Evolutionary conservation across 2,888 invertebrate genomes (phyloP).

Genomic region (Platycheirus albimanus): DNA sequence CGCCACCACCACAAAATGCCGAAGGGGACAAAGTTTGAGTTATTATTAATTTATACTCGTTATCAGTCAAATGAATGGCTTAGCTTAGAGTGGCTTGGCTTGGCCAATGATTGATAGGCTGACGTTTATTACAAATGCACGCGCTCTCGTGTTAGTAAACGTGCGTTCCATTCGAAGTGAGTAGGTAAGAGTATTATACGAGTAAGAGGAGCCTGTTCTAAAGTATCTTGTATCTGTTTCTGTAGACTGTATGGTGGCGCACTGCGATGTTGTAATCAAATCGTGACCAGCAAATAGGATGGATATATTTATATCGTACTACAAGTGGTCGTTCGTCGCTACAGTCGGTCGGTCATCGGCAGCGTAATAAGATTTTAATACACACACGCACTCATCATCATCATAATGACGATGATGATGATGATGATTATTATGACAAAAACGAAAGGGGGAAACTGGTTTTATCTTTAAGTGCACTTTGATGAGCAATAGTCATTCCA

Average conservation of each 20-base stretch:
- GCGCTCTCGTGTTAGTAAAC: constrained; percentile 23
- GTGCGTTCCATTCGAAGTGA: constrained; percentile 40
- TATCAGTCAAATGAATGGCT: constrained; percentile 59
- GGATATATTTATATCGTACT: constrained; percentile 21
- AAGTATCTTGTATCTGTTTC: constrained; percentile 32
- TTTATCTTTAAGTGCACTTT: constrained; percentile 54
- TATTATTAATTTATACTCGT: constrained; percentile 66
- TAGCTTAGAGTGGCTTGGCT: no score
- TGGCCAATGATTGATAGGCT: constrained; percentile 63
- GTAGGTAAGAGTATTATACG: constrained; percentile 1
- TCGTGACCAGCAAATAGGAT: constrained; percentile 42
- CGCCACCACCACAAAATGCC: no score
- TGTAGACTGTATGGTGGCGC: constrained; percentile 60
- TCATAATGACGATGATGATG: no score
- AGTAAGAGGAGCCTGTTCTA: no score
- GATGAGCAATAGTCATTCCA: constrained; percentile 39
- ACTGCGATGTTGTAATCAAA: constrained; percentile 57
- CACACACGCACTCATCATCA: constrained; percentile 7
- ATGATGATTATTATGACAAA: no score
- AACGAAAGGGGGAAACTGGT: constrained; percentile 3
- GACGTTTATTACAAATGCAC: constrained; percentile 54
- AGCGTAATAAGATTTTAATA: constrained; percentile 25
- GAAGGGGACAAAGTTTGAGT: constrained; percentile 30
- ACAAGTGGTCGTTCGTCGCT: no score
- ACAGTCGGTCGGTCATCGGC: not conserved